Base-by-base conservation (phyloP, 2,797 vertebrate species). In the Poecilia gillii region DNA sequence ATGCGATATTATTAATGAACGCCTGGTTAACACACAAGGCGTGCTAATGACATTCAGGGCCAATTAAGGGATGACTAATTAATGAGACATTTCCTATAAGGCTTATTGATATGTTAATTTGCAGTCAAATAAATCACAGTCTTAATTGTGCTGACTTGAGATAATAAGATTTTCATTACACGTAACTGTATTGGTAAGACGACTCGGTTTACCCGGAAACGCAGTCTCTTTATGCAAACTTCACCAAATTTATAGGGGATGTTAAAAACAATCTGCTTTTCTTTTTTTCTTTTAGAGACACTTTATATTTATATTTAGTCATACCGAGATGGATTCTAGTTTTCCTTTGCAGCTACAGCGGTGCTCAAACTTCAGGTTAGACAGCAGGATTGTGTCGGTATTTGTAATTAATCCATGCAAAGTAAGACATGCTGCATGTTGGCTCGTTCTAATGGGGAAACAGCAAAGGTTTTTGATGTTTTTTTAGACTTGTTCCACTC, bases 31-130 rank as follows among this genome's bases (percentile, higher is more conserved):
- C 79, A 92, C 82, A 85, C 85, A 79, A 82, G 73, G 36, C 6
- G 23, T 23, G 49, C 82, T 91, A 92, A 92, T 90, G 85, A 82
- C 73, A 92, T 93, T 93, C 88, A 93, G 85, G 84, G 86, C 88
- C 90, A 95, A 94, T 94, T 94, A 94, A 91, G 73, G 86, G 83
- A 88, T 89, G 92, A 92, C 90, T 94, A 94, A 94, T 94, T 94
- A 93, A 93, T 92, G 82, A 93, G 93, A 92, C 89, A 92, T 92
- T 94, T 95, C 93, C 93, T 93, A 82, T 88, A 92, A 89, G 86
- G 86, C 86, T 92, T 91, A 93, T 83, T 93, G 90, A 94, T 93
- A 92, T 93, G 90, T 92, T 93, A 90, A 93, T 94, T 85, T 89
- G 81, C 45, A 91, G 82, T 86, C 81, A 80, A 83, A 94, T 93